phyloP scores from a whole-genome alignment of 1,140 invertebrate species.

The Dryas iulia region DNA sequence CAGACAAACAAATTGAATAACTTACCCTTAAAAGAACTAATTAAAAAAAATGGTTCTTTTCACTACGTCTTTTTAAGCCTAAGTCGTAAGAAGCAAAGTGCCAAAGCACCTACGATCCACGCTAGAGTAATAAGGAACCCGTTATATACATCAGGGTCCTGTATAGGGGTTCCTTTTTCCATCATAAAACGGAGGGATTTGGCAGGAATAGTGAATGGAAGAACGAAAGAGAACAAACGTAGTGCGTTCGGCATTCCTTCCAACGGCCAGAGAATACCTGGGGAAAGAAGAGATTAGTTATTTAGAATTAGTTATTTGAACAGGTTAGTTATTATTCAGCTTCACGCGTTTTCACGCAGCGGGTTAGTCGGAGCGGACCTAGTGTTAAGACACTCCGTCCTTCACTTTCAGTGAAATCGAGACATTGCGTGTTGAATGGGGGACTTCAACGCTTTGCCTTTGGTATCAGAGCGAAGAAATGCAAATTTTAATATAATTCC shows the following conservation, averaged over 20 bases:
- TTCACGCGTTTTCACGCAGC: too few species aligned
- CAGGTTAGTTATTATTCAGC: too few species aligned
- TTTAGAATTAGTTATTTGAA: neutral
- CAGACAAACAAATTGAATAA: neutral
- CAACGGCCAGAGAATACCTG: constrained; percentile 95
- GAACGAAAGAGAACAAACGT: constrained; percentile 78
- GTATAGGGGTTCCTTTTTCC: constrained; percentile 81
- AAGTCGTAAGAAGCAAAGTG: constrained; percentile 54
- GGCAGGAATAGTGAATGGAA: constrained; percentile 86
- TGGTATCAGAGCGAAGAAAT: too few species aligned
- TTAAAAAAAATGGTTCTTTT: too few species aligned
- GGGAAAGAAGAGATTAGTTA: neutral
- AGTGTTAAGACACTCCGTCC: too few species aligned
- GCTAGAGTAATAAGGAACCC: constrained; percentile 81
- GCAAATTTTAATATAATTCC: too few species aligned
- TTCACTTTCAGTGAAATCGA: too few species aligned
- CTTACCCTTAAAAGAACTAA: too few species aligned
- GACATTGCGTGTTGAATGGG: too few species aligned
- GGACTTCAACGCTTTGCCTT: too few species aligned
- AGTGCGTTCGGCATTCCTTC: constrained; percentile 86
- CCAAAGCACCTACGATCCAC: constrained; percentile 78
- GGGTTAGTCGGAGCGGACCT: too few species aligned
- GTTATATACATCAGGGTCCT: constrained; percentile 80
- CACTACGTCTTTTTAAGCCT: constrained; percentile 60
- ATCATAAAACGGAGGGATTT: constrained; percentile 83